Evolutionary conservation across 2,113 vertebrate species (phyloP).

Genomic region (Channa maculata): DNA sequence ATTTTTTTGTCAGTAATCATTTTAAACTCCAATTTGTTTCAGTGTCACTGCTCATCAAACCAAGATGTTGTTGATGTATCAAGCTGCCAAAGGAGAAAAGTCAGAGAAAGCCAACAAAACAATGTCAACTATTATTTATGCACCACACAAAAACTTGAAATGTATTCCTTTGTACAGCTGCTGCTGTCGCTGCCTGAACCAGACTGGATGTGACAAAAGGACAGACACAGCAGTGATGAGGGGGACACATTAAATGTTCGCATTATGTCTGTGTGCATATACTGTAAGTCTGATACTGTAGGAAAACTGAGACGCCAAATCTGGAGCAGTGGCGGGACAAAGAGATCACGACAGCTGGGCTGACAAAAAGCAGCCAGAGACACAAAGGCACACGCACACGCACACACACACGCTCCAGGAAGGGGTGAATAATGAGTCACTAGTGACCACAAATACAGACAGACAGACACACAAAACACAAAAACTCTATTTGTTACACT

Average conservation of each 20-base stretch:
- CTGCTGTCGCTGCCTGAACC: conserved; percentile 22
- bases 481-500: no score
- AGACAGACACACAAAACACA: no score
- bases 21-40: conserved; percentile 16
- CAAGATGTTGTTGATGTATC: conserved; percentile 18
- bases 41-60: conserved; percentile 6
- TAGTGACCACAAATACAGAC: conserved; percentile 20
- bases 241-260: conserved; percentile 31
- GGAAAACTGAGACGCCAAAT: conserved; percentile 43
- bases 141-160: not conserved
- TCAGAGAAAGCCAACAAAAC: not conserved
- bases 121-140: conserved; percentile 3
- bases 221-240: conserved; percentile 21
- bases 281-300: conserved; percentile 27
- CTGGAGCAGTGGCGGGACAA: conserved; percentile 18
- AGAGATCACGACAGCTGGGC: conserved; percentile 64
- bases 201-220: not conserved
- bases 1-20: conserved; percentile 9
- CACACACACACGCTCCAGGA: conserved; percentile 28
- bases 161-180: conserved; percentile 29
- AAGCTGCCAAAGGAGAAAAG: not conserved
- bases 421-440: conserved; percentile 58
- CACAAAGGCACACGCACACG: conserved; percentile 18
- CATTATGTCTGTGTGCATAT: conserved; percentile 34
- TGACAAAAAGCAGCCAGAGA: conserved; percentile 48